Evolutionary conservation across 2,113 vertebrate species (phyloP), one percentile per base, ranked within the genome.

Genomic region (Elephantulus edwardii): DNA sequence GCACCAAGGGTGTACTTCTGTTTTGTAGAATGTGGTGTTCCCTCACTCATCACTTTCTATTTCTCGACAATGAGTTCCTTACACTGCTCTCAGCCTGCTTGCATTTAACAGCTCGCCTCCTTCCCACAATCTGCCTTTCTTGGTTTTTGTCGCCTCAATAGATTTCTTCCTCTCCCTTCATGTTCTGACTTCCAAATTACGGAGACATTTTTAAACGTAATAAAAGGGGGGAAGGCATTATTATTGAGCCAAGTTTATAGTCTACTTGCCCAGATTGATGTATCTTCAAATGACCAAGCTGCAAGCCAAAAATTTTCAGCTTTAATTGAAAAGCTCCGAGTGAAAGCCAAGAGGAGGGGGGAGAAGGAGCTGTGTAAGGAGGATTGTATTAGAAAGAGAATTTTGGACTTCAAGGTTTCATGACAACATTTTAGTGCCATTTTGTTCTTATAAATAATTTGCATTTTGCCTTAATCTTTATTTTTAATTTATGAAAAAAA

Each of bases 61-160:
- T 93, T 88, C 60, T 96, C 94, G 28, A 2, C 89, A 92, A 30
- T 86, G 92, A 95, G 86, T 96, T 96, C 50, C 66, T 9, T 94
- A 75, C 86, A 52, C 74, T 94, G 77, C 82, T 95, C 30, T 72
- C 52, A 91, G 44, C 78, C 79, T 11, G 85, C 80, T 68, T 89
- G 0, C 77, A 44, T 93, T 92, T 87, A 93, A 95, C 64, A 93
- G 87, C 44, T 60, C 50, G 19, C 1, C 48, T 94, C 90, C 46
- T 83, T 94, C 72, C 52, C 81, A 8, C 92, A 90, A 50, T 42
- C 44, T 84, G 62, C 44, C 72, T 6, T 60, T 44, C 94, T 81
- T 44, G 26, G n/a, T n/a, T 74, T 93, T 56, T 20, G 33, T 10
- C 62, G 28, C 71, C 93, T 90, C 72, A 90, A 3, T 30, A 92